phyloP scores from a whole-genome alignment of 2,113 vertebrate species.

The Sitta europaea region DNA sequence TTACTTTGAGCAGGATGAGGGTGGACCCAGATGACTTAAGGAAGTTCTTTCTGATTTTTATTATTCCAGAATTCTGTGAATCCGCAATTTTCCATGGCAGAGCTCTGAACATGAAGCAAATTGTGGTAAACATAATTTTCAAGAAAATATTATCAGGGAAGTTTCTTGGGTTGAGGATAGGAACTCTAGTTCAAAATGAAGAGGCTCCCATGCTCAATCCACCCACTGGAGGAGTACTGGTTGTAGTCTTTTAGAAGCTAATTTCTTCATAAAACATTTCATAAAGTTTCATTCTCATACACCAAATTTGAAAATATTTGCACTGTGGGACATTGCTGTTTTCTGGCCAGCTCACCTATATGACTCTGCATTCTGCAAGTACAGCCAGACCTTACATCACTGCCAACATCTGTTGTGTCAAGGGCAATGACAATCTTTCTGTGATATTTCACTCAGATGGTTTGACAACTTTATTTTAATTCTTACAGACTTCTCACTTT shows the following conservation, averaged over 20 bases:
- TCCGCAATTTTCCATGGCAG: background rate
- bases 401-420: background rate
- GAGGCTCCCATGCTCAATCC: background rate
- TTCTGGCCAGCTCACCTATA: background rate
- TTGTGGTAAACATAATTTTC: background rate
- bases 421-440: background rate
- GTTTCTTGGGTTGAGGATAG: background rate
- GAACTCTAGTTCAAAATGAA: background rate
- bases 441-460: background rate
- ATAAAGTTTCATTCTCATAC: background rate
- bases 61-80: background rate
- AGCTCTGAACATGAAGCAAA: background rate
- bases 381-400: background rate
- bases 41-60: background rate
- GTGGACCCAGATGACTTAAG: background rate
- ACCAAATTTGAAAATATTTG: background rate
- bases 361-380: background rate
- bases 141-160: background rate
- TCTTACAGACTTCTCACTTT: background rate
- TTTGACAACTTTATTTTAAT: background rate
- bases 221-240: background rate
- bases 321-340: background rate
- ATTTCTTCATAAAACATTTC: background rate
- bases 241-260: background rate
- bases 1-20: background rate